Evolutionary conservation across 1,140 invertebrate genomes (phyloP), one percentile per base, ranked within the genome.

Genomic region (Drosophila ficusphila): DNA sequence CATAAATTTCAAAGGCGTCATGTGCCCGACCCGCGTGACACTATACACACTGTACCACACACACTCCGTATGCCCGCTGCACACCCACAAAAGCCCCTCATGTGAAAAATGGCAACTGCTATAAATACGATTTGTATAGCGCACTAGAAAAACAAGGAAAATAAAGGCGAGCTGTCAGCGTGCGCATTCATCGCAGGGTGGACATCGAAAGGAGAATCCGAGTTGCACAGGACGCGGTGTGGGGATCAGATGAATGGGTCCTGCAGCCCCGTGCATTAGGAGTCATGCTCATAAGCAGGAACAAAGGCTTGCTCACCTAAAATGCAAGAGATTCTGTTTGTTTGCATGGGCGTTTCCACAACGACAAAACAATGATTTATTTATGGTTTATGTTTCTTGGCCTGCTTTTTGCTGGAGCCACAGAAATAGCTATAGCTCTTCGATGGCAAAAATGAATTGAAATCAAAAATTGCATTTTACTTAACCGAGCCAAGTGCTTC

Each of bases 51-150:
- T n/a, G n/a, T n/a, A n/a, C n/a, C n/a, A n/a, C n/a, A n/a, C n/a
- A n/a, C n/a, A n/a, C n/a, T n/a, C n/a, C n/a, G n/a, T n/a, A n/a
- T n/a, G n/a, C n/a, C n/a, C n/a, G n/a, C n/a, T 47, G 44, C 61
- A 73, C 79, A 61, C 74, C 64, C 74, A 70, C 70, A 71, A 39
- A 53, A 18, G 12, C 39, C 36, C 25, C 23, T 3, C 36, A 36
- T 70, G 49, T 53, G 61, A 76, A 72, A 83, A 76, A 83, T 81
- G 60, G 81, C 65, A 23, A 76, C 65, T 73, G 81, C 72, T 81
- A 85, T 88, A 85, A 86, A 85, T 86, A 85, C 67, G 71, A 86
- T 85, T 85, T 85, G 72, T 86, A 85, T 73, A 48, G 79, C 44
- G 54, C 73, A 12, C 16, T 14, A n/a, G 21, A 29, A 51, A 39